These are phyloP conservation scores for Tricholauxania praeusta DNA, from an alignment of 2,888 invertebrate species.

Conservation along the genomic window DNA sequence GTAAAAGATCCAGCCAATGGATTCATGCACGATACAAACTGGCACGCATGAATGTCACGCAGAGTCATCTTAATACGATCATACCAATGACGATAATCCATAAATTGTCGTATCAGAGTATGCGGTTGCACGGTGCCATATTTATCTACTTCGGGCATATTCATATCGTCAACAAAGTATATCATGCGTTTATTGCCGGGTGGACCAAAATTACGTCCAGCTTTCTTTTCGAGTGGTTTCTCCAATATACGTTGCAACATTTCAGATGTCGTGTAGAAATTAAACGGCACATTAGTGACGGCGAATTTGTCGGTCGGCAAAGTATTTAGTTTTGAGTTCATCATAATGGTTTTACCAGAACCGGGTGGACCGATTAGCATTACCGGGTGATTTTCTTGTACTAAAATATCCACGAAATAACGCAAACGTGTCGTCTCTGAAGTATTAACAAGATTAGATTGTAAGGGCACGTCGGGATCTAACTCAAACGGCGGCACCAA, in stretches of 20 bases:
- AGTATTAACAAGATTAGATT: conserved; percentile 82
- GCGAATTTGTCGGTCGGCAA: conserved; percentile 80
- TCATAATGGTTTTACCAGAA: conserved; percentile 92
- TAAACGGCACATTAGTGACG: conserved; percentile 91
- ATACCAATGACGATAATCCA: conserved; percentile 97
- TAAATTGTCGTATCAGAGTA: conserved; percentile 90
- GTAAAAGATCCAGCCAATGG: conserved; percentile 96
- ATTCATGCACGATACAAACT: conserved; percentile 96
- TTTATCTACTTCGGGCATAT: conserved; percentile 96
- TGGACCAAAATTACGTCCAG: conserved; percentile 92
- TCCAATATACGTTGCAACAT: conserved; percentile 90
- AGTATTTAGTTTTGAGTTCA: conserved; percentile 82
- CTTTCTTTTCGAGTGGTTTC: conserved; percentile 94
- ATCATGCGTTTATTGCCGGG: conserved; percentile 93
- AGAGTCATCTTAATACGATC: conserved; percentile 86
- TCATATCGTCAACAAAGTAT: conserved; percentile 96
- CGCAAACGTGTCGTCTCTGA: conserved; percentile 88
- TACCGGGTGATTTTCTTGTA: conserved; percentile 82
- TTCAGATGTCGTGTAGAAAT: conserved; percentile 95
- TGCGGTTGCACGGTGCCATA: conserved; percentile 97
- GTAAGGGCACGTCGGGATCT: conserved; percentile 88
- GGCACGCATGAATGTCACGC: conserved; percentile 93
- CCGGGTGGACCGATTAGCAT: conserved; percentile 94
- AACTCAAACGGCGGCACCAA: conserved; percentile 82
- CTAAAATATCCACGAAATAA: conserved; percentile 88